Conservation (phyloP, 2,797 vertebrate species). For the Eidolon dupreanum region DNA sequence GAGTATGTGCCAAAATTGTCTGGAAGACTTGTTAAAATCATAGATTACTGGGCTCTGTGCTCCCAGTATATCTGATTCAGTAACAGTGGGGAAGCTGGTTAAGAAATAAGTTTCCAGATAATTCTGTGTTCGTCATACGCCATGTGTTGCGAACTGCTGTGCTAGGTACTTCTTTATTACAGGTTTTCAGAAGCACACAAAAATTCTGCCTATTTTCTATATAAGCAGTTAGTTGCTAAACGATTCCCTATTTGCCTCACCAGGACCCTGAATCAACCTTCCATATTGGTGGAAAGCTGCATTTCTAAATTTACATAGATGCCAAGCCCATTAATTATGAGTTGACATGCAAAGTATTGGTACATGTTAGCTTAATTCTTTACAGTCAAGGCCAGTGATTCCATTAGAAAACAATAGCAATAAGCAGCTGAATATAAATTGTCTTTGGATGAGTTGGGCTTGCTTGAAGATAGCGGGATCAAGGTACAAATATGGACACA, state of each 20-base stretch:
- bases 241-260: neutral
- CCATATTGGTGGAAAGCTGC: neutral
- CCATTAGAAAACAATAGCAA: neutral
- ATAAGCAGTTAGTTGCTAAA: neutral
- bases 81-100: neutral
- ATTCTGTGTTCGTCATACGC: neutral
- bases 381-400: neutral
- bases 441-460: neutral
- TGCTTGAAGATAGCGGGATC: neutral
- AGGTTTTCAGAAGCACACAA: neutral
- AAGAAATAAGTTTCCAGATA: neutral
- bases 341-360: neutral
- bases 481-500: neutral
- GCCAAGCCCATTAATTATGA: neutral
- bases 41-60: neutral
- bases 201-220: neutral
- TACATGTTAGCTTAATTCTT: neutral
- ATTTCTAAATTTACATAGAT: neutral
- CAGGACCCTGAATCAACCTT: neutral
- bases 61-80: neutral
- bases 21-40: neutral
- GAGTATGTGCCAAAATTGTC: neutral
- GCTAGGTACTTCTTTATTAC: neutral
- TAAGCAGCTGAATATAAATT: slow-evolving; percentile 18
- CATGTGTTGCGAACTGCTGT: neutral